Percentiles rank a stretch among this genome's conserved stretches.
Conservation (phyloP, 1,140 invertebrate genomes). For the Apis laboriosa region DNA sequence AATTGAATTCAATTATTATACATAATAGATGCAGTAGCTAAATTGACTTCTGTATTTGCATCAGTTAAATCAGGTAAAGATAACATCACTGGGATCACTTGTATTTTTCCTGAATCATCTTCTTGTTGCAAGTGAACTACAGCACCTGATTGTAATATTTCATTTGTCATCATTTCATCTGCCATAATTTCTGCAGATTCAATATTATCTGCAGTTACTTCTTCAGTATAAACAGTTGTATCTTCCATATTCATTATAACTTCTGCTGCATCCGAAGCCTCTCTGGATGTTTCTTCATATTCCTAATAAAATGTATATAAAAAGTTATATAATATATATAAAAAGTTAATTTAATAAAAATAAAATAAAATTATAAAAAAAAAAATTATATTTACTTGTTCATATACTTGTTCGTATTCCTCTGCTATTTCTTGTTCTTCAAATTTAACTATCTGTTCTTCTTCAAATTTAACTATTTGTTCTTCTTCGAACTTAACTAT, state of each 20-base stretch:
- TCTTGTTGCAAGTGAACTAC: constrained; percentile 75
- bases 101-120: constrained; percentile 76
- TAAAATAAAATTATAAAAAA: not conserved
- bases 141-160: constrained; percentile 72
- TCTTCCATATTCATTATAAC: constrained; percentile 78
- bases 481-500: constrained; percentile 67
- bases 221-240: constrained; percentile 76
- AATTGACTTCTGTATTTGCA: constrained; percentile 73
- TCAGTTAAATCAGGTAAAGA: constrained; percentile 77
- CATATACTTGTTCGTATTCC: constrained; percentile 68
- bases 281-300: constrained; percentile 76
- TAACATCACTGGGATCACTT: constrained; percentile 78
- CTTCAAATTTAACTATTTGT: constrained; percentile 67
- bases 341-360: not conserved
- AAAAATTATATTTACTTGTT: constrained; percentile 65
- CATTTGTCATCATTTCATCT: constrained; percentile 74
- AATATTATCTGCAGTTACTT: constrained; percentile 76
- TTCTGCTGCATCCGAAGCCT: constrained; percentile 73
- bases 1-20: constrained; percentile 71
- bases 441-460: constrained; percentile 69
- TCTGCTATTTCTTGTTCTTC: constrained; percentile 65
- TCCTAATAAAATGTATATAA: constrained; percentile 65
- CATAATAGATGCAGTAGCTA: constrained; percentile 78
- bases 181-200: constrained; percentile 73
- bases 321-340: not conserved